Percentiles rank a stretch among this genome's conserved stretches.
phyloP scores from a whole-genome alignment of 2,888 invertebrate genomes.

The Drosophila tripunctata region DNA sequence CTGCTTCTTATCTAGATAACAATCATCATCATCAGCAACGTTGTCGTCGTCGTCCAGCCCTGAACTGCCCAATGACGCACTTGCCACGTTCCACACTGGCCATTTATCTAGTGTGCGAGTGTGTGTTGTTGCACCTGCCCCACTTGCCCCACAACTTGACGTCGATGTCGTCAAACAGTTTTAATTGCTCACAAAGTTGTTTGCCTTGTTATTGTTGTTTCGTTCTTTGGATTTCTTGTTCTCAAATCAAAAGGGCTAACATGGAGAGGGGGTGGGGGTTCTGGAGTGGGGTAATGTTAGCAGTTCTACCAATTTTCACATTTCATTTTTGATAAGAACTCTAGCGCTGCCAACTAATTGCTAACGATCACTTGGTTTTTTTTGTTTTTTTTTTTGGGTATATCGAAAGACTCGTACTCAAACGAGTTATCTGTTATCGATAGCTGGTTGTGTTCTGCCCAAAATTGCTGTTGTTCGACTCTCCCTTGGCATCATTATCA shows the following conservation, averaged over 20 bases:
- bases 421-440: constrained; percentile 38
- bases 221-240: constrained; percentile 63
- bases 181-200: constrained; percentile 75
- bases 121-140: constrained; percentile 12
- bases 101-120: constrained; percentile 44
- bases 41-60: constrained; percentile 42
- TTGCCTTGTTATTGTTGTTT: constrained; percentile 53
- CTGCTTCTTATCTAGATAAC: constrained; percentile 65
- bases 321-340: constrained; percentile 36
- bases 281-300: not conserved
- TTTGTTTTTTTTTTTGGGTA: constrained; percentile 8
- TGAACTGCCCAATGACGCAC: constrained; percentile 72
- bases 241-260: constrained; percentile 63
- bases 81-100: constrained; percentile 57
- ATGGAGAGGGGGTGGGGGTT: not conserved
- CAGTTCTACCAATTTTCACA: constrained; percentile 23
- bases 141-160: constrained; percentile 3
- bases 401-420: not conserved
- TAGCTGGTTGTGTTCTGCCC: constrained; percentile 43
- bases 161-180: constrained; percentile 65
- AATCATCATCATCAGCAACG: not conserved
- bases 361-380: constrained; percentile 47
- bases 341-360: constrained; percentile 51
- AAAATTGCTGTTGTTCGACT: constrained; percentile 56
- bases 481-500: not conserved